Evolutionary conservation across 2,113 vertebrate genomes (phyloP).

Genomic region (Dasypus novemcinctus): DNA sequence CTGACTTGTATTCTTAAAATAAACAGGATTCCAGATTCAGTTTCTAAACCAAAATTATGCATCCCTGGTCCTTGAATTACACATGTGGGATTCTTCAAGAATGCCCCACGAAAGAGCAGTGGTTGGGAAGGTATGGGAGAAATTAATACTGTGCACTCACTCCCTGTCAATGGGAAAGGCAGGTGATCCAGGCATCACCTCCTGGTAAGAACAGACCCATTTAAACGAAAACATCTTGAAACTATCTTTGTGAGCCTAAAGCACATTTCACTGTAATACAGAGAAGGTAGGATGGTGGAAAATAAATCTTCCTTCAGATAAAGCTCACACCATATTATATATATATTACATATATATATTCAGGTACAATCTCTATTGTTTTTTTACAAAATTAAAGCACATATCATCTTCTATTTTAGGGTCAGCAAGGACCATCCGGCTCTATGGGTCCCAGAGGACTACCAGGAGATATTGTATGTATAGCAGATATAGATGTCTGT

Average conservation of each 20-base stretch:
- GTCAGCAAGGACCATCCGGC: conserved; percentile 89
- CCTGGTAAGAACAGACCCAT: neutral
- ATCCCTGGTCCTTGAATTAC: neutral
- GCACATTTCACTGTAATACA: neutral
- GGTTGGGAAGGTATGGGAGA: neutral
- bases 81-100: neutral
- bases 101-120: neutral
- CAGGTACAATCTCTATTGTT: neutral
- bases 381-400: conserved; percentile 18
- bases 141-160: neutral
- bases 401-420: conserved; percentile 80
- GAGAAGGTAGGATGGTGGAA: neutral
- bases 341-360: neutral
- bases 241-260: neutral
- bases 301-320: neutral
- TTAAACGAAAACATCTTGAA: conserved; percentile 25
- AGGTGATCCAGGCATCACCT: neutral
- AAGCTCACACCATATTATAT: neutral
- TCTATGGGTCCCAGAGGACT: conserved; percentile 87
- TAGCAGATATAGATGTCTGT: neutral
- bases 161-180: neutral
- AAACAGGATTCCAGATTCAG: neutral
- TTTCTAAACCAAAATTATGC: neutral
- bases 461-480: conserved; percentile 90
- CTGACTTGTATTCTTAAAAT: conserved; percentile 7